Percentiles rank a stretch among this genome's conserved stretches.
Evolutionary conservation across 1,140 invertebrate species (phyloP).

Genomic region (Druon quercuslanigerum): DNA sequence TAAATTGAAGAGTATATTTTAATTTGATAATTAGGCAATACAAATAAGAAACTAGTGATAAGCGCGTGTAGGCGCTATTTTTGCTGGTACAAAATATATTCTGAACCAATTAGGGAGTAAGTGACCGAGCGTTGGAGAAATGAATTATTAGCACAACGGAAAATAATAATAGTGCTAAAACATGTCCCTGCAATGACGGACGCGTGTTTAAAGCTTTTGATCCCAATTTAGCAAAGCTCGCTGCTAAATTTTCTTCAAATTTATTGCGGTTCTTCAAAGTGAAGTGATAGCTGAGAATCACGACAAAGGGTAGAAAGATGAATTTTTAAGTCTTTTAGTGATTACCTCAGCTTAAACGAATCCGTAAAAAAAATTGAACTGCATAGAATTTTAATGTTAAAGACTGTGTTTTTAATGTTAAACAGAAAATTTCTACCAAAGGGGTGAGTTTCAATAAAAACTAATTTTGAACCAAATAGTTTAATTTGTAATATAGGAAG

Average conservation of each 20-base stretch:
- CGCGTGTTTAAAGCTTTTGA: constrained; percentile 20
- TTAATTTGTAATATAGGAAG: too few species aligned
- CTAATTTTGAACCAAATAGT: too few species aligned
- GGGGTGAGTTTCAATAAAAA: too few species aligned
- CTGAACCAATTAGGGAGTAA: neutral
- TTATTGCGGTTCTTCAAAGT: constrained; percentile 23
- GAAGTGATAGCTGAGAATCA: constrained; percentile 20
- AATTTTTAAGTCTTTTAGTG: neutral
- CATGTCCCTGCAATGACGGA: constrained; percentile 3
- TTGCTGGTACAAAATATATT: too few species aligned
- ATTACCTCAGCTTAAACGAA: constrained; percentile 37
- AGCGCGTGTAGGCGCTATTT: too few species aligned
- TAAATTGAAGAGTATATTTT: too few species aligned
- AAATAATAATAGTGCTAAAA: neutral
- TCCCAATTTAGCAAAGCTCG: constrained; percentile 12
- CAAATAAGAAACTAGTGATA: too few species aligned
- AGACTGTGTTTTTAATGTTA: too few species aligned
- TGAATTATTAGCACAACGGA: constrained; percentile 15
- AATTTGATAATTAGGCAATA: too few species aligned
- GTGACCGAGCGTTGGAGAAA: neutral
- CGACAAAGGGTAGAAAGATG: neutral
- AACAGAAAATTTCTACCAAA: too few species aligned
- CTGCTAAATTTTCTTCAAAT: constrained; percentile 10
- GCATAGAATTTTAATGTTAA: too few species aligned
- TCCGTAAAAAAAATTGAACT: constrained; percentile 37